phyloP scores from a whole-genome alignment of 2,888 invertebrate species.

The Sarcophaga rosellei region DNA sequence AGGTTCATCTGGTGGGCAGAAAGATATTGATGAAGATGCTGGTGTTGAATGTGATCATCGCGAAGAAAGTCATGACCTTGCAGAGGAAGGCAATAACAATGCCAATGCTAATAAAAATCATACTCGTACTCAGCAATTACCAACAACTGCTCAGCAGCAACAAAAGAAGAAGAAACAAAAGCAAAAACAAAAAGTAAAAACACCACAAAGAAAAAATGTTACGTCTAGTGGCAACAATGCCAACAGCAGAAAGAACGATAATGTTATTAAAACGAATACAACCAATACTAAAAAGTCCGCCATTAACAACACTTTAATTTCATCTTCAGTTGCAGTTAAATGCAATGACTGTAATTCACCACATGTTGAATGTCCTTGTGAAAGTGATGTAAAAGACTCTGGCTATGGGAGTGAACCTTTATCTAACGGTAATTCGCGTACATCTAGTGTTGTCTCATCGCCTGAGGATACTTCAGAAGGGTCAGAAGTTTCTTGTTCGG shows the following conservation, averaged over 20 bases:
- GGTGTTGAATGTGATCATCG: constrained; percentile 64
- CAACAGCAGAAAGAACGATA: constrained; percentile 48
- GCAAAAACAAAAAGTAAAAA: constrained; percentile 73
- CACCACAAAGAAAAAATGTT: constrained; percentile 52
- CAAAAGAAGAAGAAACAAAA: constrained; percentile 71
- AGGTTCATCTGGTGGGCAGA: constrained; percentile 48
- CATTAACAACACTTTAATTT: constrained; percentile 34
- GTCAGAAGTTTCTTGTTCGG: constrained; percentile 94
- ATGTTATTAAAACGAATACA: constrained; percentile 34
- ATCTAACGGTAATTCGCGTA: constrained; percentile 85
- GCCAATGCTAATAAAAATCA: constrained; percentile 59
- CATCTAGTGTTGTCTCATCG: constrained; percentile 91
- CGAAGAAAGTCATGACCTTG: constrained; percentile 53
- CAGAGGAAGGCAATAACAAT: constrained; percentile 54
- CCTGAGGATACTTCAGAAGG: constrained; percentile 93
- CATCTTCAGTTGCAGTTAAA: constrained; percentile 67
- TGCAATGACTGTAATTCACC: constrained; percentile 77
- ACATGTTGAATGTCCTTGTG: constrained; percentile 81
- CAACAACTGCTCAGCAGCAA: constrained; percentile 69
- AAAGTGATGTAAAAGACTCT: constrained; percentile 85
- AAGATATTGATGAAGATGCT: constrained; percentile 59
- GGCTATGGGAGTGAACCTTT: constrained; percentile 91
- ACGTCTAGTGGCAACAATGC: constrained; percentile 24
- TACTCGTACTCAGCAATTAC: constrained; percentile 36
- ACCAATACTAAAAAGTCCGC: constrained; percentile 20